phyloP scores from a whole-genome alignment of 2,113 vertebrate genomes.

The Silurus glanis region DNA sequence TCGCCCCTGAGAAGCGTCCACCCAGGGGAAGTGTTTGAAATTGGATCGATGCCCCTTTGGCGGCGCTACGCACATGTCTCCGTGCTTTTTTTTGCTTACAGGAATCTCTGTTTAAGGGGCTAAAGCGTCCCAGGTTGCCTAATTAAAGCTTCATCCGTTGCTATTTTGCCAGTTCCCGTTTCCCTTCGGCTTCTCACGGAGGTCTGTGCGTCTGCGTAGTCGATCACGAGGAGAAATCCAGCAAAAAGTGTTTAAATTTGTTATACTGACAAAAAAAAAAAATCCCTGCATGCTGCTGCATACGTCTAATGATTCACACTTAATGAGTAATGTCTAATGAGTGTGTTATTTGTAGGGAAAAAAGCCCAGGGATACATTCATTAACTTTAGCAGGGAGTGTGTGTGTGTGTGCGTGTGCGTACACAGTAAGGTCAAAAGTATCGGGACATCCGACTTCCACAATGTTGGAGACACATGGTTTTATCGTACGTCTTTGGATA shows the following conservation, averaged over 20 bases:
- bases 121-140: conserved; percentile 49
- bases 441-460: no score
- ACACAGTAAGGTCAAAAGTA: no score
- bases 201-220: conserved; percentile 16
- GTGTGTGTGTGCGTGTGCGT: not conserved
- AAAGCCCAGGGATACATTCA: conserved; percentile 1
- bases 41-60: conserved; percentile 13
- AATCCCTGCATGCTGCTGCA: not conserved
- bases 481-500: no score
- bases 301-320: conserved; percentile 2
- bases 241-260: not conserved
- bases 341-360: conserved; percentile 32
- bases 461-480: no score
- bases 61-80: not conserved
- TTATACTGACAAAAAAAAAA: not conserved
- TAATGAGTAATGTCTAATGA: conserved; percentile 35
- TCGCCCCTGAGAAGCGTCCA: not conserved
- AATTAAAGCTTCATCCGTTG: conserved; percentile 57
- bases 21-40: conserved; percentile 13
- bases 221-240: not conserved
- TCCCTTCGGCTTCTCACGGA: conserved; percentile 19
- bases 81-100: not conserved
- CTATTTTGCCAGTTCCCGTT: conserved; percentile 55
- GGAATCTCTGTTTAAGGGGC: conserved; percentile 30
- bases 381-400: conserved; percentile 36